Evolutionary conservation across 2,797 vertebrate species (phyloP), one percentile per base, ranked within the genome.

Genomic region (Aplochiton taeniatus): DNA sequence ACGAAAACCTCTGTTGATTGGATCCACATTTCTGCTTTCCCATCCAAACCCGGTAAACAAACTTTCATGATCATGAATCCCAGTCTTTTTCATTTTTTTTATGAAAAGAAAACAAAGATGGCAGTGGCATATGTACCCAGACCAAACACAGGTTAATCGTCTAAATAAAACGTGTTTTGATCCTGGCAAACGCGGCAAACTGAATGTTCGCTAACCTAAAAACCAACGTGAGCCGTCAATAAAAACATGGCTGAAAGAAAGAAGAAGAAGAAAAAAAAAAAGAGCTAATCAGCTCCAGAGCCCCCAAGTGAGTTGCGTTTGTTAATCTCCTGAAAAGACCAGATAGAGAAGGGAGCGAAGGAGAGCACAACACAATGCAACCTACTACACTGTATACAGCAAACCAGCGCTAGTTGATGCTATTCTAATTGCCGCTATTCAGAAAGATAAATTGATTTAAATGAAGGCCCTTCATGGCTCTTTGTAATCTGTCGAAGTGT

Each of bases 381-480:
- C 76, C 9, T 41, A 61, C 18, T 64, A 53, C 14, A 48, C n/a
- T n/a, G 41, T 60, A 20, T 12, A 42, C 59, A 45, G 41, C 66
- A 63, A 53, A 43, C 51, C 18, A 46, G 58, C 78, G 71, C 66
- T 51, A 45, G 17, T 57, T 70, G 55, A 47, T 16, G 56, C n/a
- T 70, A 20, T 73, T 79, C 73, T 82, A 84, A 88, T 72, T 59
- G 63, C 64, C 8, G 18, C 65, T 58, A 58, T 72, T 84, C 80
- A 78, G 54, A 81, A 46, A 77, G 79, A 84, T 82, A 86, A 83
- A 88, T 81, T 83, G 85, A 87, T 87, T 87, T 77, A 75, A 89
- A 89, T 76, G 81, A 83, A 73, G 78, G 75, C 78, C 83, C 85
- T 90, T 82, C 82, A 81, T 78, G 80, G 83, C 77, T 70, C 65